phyloP scores from a whole-genome alignment of 2,797 vertebrate genomes.

The Petrocephalus sullivani region DNA sequence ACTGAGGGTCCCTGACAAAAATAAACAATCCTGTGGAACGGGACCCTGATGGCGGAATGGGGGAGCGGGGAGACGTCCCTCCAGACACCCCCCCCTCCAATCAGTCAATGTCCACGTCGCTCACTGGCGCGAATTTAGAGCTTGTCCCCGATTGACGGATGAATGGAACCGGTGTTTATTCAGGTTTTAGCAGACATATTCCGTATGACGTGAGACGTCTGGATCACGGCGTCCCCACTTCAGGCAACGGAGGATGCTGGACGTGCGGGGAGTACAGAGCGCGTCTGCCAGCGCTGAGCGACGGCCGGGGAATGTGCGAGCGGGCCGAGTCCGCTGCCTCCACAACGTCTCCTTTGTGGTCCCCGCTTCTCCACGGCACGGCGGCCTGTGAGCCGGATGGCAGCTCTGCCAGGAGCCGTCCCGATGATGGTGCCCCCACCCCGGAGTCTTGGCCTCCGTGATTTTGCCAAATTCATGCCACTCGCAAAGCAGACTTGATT shows the following conservation, averaged over 20 bases:
- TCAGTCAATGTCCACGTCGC: neutral
- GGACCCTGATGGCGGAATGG: constrained; percentile 10
- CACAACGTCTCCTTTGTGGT: constrained; percentile 28
- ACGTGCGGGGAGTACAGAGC: neutral
- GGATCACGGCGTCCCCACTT: neutral
- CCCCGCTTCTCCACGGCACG: neutral
- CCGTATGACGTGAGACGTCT: neutral
- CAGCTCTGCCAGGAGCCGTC: constrained; percentile 18
- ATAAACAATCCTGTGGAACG: constrained; percentile 41
- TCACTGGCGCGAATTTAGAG: neutral
- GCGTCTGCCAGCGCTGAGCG: neutral
- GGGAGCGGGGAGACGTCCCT: neutral
- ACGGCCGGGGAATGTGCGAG: constrained; percentile 6
- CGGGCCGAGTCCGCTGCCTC: constrained; percentile 9
- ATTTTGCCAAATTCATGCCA: neutral
- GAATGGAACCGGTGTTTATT: neutral
- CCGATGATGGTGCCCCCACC: constrained; percentile 28
- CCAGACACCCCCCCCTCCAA: neutral
- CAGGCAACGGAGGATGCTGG: neutral
- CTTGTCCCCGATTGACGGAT: neutral
- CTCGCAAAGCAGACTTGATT: neutral
- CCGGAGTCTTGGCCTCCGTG: neutral
- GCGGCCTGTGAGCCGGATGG: neutral
- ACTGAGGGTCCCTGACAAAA: constrained; percentile 34
- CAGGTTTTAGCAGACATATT: neutral